These are phyloP conservation scores for Clostera curtula DNA, from an alignment of 2,888 invertebrate genomes.

Conservation along the genomic window DNA sequence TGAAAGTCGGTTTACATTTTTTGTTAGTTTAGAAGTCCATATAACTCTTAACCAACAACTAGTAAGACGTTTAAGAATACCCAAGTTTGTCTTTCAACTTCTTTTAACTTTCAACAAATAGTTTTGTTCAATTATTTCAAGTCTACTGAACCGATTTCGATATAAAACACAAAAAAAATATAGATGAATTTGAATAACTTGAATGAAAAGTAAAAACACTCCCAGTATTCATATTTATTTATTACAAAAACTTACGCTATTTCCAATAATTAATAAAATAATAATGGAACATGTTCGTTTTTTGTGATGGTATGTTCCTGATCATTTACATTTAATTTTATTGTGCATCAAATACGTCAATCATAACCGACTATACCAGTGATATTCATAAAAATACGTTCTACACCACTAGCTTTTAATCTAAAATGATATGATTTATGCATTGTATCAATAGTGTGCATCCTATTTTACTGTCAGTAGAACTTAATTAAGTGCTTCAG, in stretches of 20 bases:
- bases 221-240: conserved; percentile 11
- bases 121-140: too few species aligned
- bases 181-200: too few species aligned
- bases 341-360: too few species aligned
- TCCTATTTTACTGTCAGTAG: conserved; percentile 12
- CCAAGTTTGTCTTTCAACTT: too few species aligned
- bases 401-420: conserved; percentile 33
- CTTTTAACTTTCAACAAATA: too few species aligned
- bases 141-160: too few species aligned
- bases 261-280: conserved; percentile 14
- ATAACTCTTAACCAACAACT: too few species aligned
- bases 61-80: too few species aligned
- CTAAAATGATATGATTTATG: conserved; percentile 61
- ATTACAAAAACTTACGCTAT: conserved; percentile 19
- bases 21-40: too few species aligned
- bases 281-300: conserved; percentile 13
- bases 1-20: too few species aligned
- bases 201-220: conserved; percentile 4
- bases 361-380: conserved; percentile 16
- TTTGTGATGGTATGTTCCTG: conserved; percentile 4
- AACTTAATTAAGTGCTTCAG: too few species aligned
- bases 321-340: not conserved
- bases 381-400: conserved; percentile 31
- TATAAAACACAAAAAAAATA: too few species aligned
- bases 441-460: conserved; percentile 24